Conservation (phyloP, 2,797 vertebrate species). For the Sebastes dallii region DNA sequence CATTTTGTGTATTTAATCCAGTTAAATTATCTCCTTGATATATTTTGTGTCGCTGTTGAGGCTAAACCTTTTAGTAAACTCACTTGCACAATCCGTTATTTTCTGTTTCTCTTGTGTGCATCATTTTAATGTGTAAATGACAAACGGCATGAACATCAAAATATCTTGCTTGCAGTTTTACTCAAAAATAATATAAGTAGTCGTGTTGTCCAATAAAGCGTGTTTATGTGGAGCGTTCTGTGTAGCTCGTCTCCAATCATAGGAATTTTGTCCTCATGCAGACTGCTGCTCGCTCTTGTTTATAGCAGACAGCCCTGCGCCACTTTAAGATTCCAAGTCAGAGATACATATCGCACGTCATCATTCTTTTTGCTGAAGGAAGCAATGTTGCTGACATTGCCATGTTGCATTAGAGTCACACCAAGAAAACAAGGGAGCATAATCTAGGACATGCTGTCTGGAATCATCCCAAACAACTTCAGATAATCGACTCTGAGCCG, state of each 20-base stretch:
- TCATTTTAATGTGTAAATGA: constrained; percentile 6
- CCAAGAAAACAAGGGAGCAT: constrained; percentile 77
- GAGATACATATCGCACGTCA: constrained; percentile 80
- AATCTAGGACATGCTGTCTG: constrained; percentile 82
- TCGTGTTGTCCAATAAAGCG: constrained; percentile 4
- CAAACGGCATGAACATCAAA: constrained; percentile 3
- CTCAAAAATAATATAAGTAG: neutral
- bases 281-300: constrained; percentile 59
- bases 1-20: constrained; percentile 3
- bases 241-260: constrained; percentile 1
- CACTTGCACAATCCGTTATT: neutral
- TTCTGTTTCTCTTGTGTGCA: neutral
- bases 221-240: constrained; percentile 2
- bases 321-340: constrained; percentile 69
- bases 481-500: constrained; percentile 74
- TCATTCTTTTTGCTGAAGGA: constrained; percentile 84
- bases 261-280: constrained; percentile 37
- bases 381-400: constrained; percentile 78
- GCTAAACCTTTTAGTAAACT: constrained; percentile 10
- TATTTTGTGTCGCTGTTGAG: neutral
- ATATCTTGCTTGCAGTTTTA: constrained; percentile 9
- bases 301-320: constrained; percentile 50
- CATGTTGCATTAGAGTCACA: constrained; percentile 82
- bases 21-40: neutral
- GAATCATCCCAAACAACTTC: constrained; percentile 75